These are phyloP conservation scores for Sebastiscus tertius DNA, from an alignment of 2,797 vertebrate genomes.

Conservation along the genomic window DNA sequence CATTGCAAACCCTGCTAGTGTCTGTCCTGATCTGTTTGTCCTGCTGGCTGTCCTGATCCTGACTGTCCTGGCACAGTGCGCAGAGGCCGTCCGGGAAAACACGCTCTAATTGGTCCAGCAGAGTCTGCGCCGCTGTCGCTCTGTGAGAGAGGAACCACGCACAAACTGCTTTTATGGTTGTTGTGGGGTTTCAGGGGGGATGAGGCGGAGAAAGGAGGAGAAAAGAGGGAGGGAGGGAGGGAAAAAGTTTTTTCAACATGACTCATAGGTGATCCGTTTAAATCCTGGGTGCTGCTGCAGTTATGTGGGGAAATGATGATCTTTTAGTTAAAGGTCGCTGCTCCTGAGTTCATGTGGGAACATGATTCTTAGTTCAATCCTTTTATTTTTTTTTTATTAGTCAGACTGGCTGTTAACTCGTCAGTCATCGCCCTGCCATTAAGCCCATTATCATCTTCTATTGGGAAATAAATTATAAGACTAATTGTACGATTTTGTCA, in stretches of 20 bases:
- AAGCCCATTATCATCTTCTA: neutral
- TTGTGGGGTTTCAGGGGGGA: slow-evolving; percentile 4
- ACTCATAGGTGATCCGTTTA: slow-evolving; percentile 47
- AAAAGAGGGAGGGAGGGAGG: slow-evolving; percentile 3
- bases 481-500: neutral
- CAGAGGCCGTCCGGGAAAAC: slow-evolving; percentile 37
- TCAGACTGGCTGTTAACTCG: neutral
- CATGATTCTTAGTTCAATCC: neutral
- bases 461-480: neutral
- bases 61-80: neutral
- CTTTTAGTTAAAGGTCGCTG: neutral
- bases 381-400: neutral
- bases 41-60: neutral
- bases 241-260: slow-evolving; percentile 57
- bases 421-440: neutral
- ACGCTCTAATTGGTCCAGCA: slow-evolving; percentile 47
- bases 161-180: slow-evolving; percentile 11
- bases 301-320: neutral
- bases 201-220: neutral
- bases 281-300: neutral
- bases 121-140: slow-evolving; percentile 8
- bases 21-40: neutral
- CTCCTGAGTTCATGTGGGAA: neutral
- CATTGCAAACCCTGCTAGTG: slow-evolving; percentile 25
- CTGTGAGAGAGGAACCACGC: neutral